Evolutionary conservation across 2,113 vertebrate species (phyloP), one percentile per base, ranked within the genome.

Genomic region (Prolemur simus): DNA sequence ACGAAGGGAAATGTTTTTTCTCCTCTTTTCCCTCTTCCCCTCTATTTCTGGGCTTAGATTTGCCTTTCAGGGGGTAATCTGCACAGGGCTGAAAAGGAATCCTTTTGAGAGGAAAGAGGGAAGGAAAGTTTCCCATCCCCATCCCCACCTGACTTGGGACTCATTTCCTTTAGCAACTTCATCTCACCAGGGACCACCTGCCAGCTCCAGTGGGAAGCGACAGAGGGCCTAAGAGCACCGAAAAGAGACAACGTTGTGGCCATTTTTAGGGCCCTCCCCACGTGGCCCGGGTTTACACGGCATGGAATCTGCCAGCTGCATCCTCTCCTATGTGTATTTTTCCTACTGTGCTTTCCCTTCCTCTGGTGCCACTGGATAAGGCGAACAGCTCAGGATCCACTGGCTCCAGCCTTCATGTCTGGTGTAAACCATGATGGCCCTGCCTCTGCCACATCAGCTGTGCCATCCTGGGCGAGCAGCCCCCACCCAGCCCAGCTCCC

Each of bases 321-420:
- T 21, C 42, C 37, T 58, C 32, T 37, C 4, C 17, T 4, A 21
- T 18, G 10, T 1, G 0, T 1, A 14, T 42, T 69, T 56, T n/a
- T 34, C 42, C 56, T 49, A 23, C 25, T 29, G 2, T 6, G 11
- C 18, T 7, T 5, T 60, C 66, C 34, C 8, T 25, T 78, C 3
- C 52, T 42, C 21, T 0, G 21, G 86, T 27, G 32, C 47, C 45
- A 9, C n/a, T 14, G 1, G 27, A 17, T 10, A 27, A 68, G 8
- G 10, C 0, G 0, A 64, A 60, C 34, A 39, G 10, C n/a, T 91
- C 4, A 42, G 42, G 47, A 13, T 14, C 64, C 89, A 37, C 25
- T 21, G 68, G n/a, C 23, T 13, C 66, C 15, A 54, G 58, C 20
- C 37, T 56, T n/a, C 12, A 34, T 3, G 37, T 63, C 17, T 23